Base-by-base conservation (phyloP, 2,888 invertebrate species). In the Aethes cnicana region DNA sequence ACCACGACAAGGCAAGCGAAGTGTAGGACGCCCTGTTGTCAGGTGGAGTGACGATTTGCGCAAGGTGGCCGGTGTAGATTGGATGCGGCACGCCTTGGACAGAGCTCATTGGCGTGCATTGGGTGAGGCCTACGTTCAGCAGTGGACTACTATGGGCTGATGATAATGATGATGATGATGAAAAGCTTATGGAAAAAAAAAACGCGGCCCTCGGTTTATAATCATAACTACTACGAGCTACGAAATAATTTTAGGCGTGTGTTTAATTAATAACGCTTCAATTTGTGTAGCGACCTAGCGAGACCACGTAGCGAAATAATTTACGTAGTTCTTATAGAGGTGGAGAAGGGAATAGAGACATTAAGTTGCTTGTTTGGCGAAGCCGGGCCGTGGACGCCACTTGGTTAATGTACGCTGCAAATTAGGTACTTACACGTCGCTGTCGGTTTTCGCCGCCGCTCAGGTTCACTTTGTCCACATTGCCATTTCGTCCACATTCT, bases 341-440 rank as follows among this genome's bases (percentile, higher is more conserved):
- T 50, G 55, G 64, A 62, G 57, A 46, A 57, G 55, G 64, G 69
- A 72, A 74, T 74, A 68, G 73, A 74, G 72, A 72, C 69, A 70
- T 74, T 61, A 72, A 58, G 63, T 59, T 68, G 71, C 74, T 72
- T 68, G 62, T 4, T 11, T 9, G 65, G 61, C 60, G 56, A n/a
- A n/a, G n/a, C 65, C 63, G 65, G 59, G 59, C 54, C 62, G 62
- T 64, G 54, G 26, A 44, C 61, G 59, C 60, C 62, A 66, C 64
- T 63, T 64, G 65, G 63, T 63, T 66, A 69, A 72, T 68, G 72
- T 65, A 67, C 62, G 62, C 66, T 61, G 68, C 72, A 71, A 68
- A 69, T 74, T n/a, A 32, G 18, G 14, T 43, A 32, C 37, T 30
- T 36, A 26, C 33, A 48, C 18, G 37, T 23, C 36, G 47, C 32